These are phyloP conservation scores for Nymphicus hollandicus DNA, from an alignment of 2,113 vertebrate species.

Conservation along the genomic window DNA sequence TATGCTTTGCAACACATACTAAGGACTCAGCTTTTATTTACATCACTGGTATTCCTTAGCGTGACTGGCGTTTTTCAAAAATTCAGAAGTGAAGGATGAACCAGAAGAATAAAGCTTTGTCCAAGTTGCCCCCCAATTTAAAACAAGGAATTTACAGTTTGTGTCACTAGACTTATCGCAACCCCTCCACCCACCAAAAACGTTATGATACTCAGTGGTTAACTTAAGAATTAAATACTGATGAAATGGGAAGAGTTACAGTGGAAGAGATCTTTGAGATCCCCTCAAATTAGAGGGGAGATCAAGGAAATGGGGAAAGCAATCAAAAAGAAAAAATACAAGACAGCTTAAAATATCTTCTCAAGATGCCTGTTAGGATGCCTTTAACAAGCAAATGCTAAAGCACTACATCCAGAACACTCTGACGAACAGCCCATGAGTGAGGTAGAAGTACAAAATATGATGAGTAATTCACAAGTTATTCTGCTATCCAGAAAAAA, in stretches of 20 bases:
- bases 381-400: background rate
- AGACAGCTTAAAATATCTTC: background rate
- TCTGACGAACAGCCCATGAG: background rate
- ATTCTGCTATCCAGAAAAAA: background rate
- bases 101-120: background rate
- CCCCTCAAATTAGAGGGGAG: background rate
- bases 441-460: background rate
- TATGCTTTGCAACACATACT: background rate
- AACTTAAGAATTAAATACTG: background rate
- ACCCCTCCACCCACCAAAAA: fast-evolving
- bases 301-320: background rate
- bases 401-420: background rate
- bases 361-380: background rate
- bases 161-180: background rate
- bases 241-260: background rate
- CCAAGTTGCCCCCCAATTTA: background rate
- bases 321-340: background rate
- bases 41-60: background rate
- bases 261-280: background rate
- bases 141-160: background rate
- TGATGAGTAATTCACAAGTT: background rate
- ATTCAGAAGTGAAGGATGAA: background rate
- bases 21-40: background rate
- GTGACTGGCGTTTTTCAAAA: background rate
- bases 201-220: background rate